phyloP scores from a whole-genome alignment of 2,888 invertebrate genomes.

The Empis livida region DNA sequence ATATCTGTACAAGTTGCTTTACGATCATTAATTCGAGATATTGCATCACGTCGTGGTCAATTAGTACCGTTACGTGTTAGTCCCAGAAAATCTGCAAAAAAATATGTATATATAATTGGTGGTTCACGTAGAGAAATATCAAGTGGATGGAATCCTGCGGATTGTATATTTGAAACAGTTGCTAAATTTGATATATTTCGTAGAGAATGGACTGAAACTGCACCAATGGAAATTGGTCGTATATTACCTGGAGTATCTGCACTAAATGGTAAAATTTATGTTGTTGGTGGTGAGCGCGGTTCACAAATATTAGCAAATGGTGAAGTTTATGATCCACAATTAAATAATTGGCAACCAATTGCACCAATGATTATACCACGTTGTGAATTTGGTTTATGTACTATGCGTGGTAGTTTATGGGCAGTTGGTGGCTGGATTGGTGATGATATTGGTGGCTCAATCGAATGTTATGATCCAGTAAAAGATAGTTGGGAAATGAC shows the following conservation, averaged over 20 bases:
- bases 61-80: slow-evolving; percentile 61
- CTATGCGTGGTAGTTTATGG: slow-evolving; percentile 67
- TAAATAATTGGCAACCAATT: slow-evolving; percentile 47
- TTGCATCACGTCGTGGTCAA: slow-evolving; percentile 61
- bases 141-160: slow-evolving; percentile 61
- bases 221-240: slow-evolving; percentile 71
- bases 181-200: slow-evolving; percentile 60
- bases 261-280: slow-evolving; percentile 74
- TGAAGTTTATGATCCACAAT: slow-evolving; percentile 66
- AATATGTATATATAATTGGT: slow-evolving; percentile 77
- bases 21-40: slow-evolving; percentile 64
- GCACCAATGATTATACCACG: slow-evolving; percentile 69
- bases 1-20: slow-evolving; percentile 69
- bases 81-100: slow-evolving; percentile 74
- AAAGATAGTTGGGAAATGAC: slow-evolving; percentile 63
- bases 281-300: slow-evolving; percentile 83
- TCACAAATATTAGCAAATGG: slow-evolving; percentile 80
- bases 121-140: slow-evolving; percentile 71
- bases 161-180: slow-evolving; percentile 71
- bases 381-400: slow-evolving; percentile 81
- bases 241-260: slow-evolving; percentile 80
- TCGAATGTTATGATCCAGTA: slow-evolving; percentile 76
- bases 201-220: slow-evolving; percentile 65
- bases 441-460: slow-evolving; percentile 75
- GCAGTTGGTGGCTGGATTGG: slow-evolving; percentile 93